Conservation (phyloP, 2,113 vertebrate genomes). For the Xyliphius kryptos region DNA sequence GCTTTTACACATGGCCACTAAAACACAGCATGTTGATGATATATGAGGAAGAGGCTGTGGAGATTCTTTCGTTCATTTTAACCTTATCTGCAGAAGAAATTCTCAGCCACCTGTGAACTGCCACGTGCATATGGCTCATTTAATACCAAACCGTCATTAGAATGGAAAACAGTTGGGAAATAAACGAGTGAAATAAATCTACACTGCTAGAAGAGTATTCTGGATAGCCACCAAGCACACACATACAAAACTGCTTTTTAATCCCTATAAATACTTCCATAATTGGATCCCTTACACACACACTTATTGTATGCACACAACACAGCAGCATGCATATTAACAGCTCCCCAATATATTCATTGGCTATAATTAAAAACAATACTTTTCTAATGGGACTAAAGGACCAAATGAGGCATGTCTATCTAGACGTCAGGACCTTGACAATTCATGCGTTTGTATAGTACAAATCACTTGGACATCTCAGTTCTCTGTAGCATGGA, state of each 20-base stretch:
- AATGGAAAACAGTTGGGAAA: neutral
- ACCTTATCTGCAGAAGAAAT: neutral
- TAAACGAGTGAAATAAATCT: neutral
- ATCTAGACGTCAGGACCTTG: too few species aligned
- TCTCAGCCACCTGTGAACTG: neutral
- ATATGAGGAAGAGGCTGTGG: neutral
- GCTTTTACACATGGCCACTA: neutral
- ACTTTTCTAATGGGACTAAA: too few species aligned
- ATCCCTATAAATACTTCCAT: neutral
- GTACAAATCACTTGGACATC: too few species aligned
- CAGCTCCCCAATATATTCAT: neutral
- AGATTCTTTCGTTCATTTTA: neutral
- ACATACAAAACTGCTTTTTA: neutral
- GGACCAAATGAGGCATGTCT: too few species aligned
- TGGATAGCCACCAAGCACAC: neutral
- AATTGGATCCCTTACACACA: neutral
- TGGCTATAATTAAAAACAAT: too few species aligned
- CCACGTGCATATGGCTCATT: neutral
- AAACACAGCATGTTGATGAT: neutral
- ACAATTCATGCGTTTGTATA: too few species aligned
- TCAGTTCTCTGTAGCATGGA: too few species aligned
- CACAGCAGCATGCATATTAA: neutral
- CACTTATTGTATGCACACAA: neutral
- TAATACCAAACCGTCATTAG: neutral
- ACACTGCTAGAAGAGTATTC: neutral